phyloP scores from a whole-genome alignment of 2,113 vertebrate species.

The Neodontobutis hainanensis region DNA sequence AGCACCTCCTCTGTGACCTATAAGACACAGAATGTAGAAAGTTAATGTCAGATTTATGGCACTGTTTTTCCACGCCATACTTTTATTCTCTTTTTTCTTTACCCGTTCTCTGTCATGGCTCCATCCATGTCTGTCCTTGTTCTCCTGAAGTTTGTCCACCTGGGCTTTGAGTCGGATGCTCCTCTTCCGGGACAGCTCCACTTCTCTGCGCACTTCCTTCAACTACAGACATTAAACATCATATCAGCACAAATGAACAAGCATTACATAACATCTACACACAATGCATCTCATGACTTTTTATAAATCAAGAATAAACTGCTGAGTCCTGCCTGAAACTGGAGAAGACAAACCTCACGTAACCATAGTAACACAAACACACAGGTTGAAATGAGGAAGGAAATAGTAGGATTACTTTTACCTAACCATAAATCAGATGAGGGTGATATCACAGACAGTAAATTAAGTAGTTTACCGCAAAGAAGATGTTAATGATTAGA shows the following conservation, averaged over 20 bases:
- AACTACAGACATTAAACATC: conserved; percentile 57
- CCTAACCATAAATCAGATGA: too few species aligned
- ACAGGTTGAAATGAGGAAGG: too few species aligned
- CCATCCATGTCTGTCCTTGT: conserved; percentile 65
- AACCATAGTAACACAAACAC: background rate
- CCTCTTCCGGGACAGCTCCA: conserved; percentile 73
- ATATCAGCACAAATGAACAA: background rate
- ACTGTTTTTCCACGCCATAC: background rate
- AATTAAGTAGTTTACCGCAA: too few species aligned
- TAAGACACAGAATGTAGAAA: background rate
- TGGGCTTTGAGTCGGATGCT: conserved; percentile 79
- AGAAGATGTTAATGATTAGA: too few species aligned
- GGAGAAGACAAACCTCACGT: conserved; percentile 25
- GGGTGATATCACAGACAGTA: too few species aligned
- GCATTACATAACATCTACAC: background rate
- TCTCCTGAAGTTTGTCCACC: conserved; percentile 79
- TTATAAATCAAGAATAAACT: too few species aligned
- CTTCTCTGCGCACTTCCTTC: conserved; percentile 77
- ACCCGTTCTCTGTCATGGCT: conserved; percentile 73
- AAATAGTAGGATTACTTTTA: too few species aligned
- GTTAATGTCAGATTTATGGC: background rate
- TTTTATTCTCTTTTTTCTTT: background rate
- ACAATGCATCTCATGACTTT: background rate
- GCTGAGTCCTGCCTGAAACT: conserved; percentile 44
- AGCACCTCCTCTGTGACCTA: conserved; percentile 78